Percentiles rank a stretch among this genome's conserved stretches.
Conservation (phyloP, 1,140 invertebrate genomes). For the Drosophila pruinosa region DNA sequence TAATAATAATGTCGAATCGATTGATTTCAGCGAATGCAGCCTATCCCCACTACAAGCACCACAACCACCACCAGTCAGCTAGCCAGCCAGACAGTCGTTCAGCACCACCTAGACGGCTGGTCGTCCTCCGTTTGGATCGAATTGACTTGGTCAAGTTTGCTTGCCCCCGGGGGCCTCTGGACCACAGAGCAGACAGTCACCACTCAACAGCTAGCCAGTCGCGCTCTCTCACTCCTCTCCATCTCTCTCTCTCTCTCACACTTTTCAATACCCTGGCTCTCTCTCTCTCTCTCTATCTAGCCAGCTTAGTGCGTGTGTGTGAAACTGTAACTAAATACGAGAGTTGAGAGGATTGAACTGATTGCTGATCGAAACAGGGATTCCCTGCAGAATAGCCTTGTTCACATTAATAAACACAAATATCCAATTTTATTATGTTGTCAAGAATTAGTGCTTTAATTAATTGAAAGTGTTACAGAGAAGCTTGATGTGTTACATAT, state of each 20-base stretch:
- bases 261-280: too few species aligned
- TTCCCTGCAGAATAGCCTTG: constrained; percentile 31
- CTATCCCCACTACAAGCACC: constrained; percentile 6
- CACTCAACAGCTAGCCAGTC: constrained; percentile 16
- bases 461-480: background rate
- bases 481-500: constrained; percentile 8
- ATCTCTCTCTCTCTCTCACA: background rate
- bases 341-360: background rate
- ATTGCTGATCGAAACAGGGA: background rate
- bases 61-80: background rate
- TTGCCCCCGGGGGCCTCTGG: constrained; percentile 52
- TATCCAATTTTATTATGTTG: background rate
- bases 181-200: constrained; percentile 29
- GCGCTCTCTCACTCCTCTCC: background rate
- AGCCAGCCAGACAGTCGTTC: constrained; percentile 3
- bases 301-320: constrained; percentile 51
- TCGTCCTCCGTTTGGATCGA: constrained; percentile 59
- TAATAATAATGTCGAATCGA: constrained; percentile 83
- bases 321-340: constrained; percentile 78
- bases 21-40: constrained; percentile 75
- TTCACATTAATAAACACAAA: background rate
- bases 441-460: background rate
- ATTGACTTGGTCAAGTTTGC: constrained; percentile 74
- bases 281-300: background rate
- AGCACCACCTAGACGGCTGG: constrained; percentile 72